Base-by-base conservation (phyloP, 2,797 vertebrate species). In the Mormyrus hasselquistii region DNA sequence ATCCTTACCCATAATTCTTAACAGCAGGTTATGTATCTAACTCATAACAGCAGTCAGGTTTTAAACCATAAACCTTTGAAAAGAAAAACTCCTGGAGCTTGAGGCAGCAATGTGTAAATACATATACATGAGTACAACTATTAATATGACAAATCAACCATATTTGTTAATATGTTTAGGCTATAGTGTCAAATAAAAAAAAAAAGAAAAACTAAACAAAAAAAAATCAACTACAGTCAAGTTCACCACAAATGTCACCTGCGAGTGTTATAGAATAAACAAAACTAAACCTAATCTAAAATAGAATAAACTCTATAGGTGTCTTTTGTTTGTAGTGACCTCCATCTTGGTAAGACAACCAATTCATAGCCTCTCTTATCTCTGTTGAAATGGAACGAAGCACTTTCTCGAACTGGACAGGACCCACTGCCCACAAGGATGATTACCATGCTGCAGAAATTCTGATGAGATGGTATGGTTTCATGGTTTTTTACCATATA, bases 301-400 rank as follows among this genome's bases (percentile, higher is more conserved):
- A 59, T 59, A 59, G 22, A 59, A 59, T 59, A 59, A 22, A 69
- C 29, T 69, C 65, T 38, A 79, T 79, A 44, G 14, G 73, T 82
- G 41, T 44, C 19, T 47, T 82, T 82, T 82, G 76, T 44, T 82
- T 44, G 41, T 82, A 44, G 5, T 82, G 19, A n/a, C 38, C 16
- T 19, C 41, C 38, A 47, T 82, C 76, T 47, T 82, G 16, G 76
- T 47, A 47, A n/a, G 76, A 82, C 76, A 44, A 1, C 47, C 76
- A 82, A 47, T 82, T n/a, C 16, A 82, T 82, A 82, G 38, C 12
- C 22, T 86, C 82, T 85, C 47, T 86, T 86, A 86, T 53, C 47
- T 86, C 50, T 29, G 50, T 86, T n/a, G 6, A 69, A 73, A 83
- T 82, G 87, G n/a, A 69, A 52, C 22, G 69, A 44, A 57, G n/a